A percentile compares a stretch with the other conserved stretches of the same genome.
Evolutionary conservation across 2,797 vertebrate species (phyloP).

Genomic region (Lithobates sylvaticus): DNA sequence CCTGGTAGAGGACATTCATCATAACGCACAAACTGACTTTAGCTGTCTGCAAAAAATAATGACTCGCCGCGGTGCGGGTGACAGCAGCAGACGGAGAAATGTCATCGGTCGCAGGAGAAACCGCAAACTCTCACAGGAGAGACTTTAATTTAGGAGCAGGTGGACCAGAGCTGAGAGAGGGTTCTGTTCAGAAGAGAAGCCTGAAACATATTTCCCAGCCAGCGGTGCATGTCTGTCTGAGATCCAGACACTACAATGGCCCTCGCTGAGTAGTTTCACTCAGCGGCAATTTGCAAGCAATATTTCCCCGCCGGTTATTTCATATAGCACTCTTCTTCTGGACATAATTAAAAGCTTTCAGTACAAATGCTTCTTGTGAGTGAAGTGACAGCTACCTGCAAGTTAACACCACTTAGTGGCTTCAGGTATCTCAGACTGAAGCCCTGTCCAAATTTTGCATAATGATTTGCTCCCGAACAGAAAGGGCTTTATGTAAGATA

Average conservation of each 20-base stretch:
- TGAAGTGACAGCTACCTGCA: neutral
- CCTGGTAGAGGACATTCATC: too few relatives aligned
- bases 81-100: constrained; percentile 16
- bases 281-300: constrained; percentile 62
- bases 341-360: constrained; percentile 55
- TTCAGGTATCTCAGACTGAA: neutral
- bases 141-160: constrained; percentile 24
- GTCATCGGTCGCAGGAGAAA: neutral
- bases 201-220: constrained; percentile 72
- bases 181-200: constrained; percentile 19
- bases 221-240: constrained; percentile 76
- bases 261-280: constrained; percentile 72
- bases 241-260: constrained; percentile 73
- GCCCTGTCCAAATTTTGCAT: constrained; percentile 36
- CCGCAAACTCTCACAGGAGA: neutral
- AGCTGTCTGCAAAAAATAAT: constrained; percentile 4
- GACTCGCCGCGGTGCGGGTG: neutral
- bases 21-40: neutral
- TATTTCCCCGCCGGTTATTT: constrained; percentile 60
- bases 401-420: constrained; percentile 19
- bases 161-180: constrained; percentile 20
- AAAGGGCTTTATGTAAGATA: constrained; percentile 60
- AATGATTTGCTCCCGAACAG: constrained; percentile 42
- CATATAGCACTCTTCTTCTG: constrained; percentile 53
- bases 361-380: constrained; percentile 51